Conservation (phyloP, 2,888 invertebrate species). For the Aphidoletes aphidimyza region DNA sequence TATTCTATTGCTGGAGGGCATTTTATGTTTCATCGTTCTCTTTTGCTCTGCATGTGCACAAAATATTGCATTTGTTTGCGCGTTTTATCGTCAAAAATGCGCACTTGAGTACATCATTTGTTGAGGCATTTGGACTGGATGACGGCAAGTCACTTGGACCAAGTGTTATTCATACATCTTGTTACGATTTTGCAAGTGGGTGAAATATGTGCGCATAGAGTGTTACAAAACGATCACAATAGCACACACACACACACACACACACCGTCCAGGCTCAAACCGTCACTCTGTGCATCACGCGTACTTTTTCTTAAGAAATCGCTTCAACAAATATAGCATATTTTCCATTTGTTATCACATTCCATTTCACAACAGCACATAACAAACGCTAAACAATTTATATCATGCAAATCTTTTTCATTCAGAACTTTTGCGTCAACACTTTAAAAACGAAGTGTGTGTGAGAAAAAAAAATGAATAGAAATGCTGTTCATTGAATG, state of each 20-base stretch:
- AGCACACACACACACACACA: not conserved
- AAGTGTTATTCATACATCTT: not conserved
- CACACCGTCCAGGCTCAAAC: not conserved
- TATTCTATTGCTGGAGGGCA: no score
- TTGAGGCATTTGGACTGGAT: not conserved
- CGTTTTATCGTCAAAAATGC: not conserved
- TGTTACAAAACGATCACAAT: not conserved
- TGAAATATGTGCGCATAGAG: not conserved
- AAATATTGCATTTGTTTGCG: no score
- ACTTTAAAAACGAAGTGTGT: no score
- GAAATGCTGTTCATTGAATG: no score
- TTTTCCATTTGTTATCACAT: constrained; percentile 17
- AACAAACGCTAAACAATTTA: no score
- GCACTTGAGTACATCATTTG: not conserved
- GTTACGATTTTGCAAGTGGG: not conserved
- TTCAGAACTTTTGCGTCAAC: not conserved
- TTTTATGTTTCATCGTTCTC: not conserved
- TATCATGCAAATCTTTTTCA: no score
- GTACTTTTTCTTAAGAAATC: not conserved
- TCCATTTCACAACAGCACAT: no score
- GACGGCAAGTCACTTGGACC: not conserved
- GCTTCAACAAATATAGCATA: not conserved
- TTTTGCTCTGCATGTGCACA: not conserved
- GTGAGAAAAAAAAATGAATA: no score
- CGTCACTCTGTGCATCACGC: no score